Evolutionary conservation across 2,113 vertebrate species (phyloP).

Genomic region (Atlantisia rogersi): DNA sequence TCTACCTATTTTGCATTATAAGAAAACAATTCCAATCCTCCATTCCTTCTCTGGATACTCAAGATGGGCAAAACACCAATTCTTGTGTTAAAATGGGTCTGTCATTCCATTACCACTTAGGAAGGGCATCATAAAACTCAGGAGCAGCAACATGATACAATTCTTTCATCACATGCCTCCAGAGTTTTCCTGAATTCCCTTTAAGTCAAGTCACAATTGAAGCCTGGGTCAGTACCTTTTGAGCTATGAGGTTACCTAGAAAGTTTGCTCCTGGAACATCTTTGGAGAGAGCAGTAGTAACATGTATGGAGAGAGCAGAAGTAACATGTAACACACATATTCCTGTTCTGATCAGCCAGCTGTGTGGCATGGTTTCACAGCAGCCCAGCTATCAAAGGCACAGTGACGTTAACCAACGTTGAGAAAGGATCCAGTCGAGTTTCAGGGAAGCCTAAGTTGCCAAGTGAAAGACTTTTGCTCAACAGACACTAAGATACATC

Average conservation of each 20-base stretch:
- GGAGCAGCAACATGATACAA: background rate
- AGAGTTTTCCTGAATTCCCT: background rate
- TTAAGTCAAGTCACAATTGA: background rate
- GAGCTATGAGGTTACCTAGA: background rate
- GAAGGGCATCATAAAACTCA: fast-evolving
- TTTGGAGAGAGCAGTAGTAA: background rate
- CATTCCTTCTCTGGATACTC: background rate
- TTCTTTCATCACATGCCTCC: fast-evolving
- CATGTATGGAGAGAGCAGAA: background rate
- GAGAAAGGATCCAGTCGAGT: background rate
- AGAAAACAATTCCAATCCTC: background rate
- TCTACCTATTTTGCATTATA: background rate
- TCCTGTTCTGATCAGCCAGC: fast-evolving
- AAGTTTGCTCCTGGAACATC: background rate
- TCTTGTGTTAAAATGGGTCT: background rate
- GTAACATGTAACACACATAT: fast-evolving
- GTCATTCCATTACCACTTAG: background rate
- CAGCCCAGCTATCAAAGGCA: background rate
- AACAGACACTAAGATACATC: fast-evolving
- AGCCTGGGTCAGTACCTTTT: background rate
- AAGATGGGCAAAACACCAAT: background rate
- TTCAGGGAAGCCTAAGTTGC: background rate
- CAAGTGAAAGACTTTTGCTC: background rate
- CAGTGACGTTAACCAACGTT: fast-evolving
- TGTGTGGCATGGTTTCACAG: background rate